Evolutionary conservation across 2,113 vertebrate genomes (phyloP).

Genomic region (Circaetus gallicus): DNA sequence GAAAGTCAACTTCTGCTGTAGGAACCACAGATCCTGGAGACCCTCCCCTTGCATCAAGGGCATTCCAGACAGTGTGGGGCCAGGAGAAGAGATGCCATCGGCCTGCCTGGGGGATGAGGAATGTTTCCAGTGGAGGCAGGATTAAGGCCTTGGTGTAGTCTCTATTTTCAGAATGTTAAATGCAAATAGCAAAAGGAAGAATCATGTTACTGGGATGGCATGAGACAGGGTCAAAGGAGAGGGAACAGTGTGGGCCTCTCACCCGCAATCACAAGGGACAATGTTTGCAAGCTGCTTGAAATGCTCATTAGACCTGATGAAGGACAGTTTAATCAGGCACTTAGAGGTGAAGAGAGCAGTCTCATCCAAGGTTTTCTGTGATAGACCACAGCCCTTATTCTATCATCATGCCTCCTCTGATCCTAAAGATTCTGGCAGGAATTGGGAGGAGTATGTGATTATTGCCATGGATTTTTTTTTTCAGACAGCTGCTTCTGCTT

Average conservation of each 20-base stretch:
- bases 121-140: slow-evolving; percentile 29
- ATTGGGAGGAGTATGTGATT: background rate
- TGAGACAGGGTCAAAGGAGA: background rate
- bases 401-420: background rate
- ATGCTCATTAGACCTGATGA: background rate
- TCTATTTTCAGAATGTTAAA: slow-evolving; percentile 40
- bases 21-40: background rate
- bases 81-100: background rate
- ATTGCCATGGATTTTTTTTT: background rate
- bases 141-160: slow-evolving; percentile 1
- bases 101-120: slow-evolving; percentile 2
- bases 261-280: background rate
- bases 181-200: background rate
- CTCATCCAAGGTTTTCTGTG: background rate
- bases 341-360: background rate
- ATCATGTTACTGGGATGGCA: background rate
- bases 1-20: background rate
- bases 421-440: background rate
- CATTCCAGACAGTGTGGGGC: background rate
- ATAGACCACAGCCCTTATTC: background rate
- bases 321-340: background rate
- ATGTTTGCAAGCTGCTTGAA: background rate
- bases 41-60: background rate
- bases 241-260: background rate
- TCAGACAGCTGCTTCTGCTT: background rate